These are phyloP conservation scores for Drosophila littoralis DNA, from an alignment of 1,140 invertebrate genomes.

Conservation along the genomic window DNA sequence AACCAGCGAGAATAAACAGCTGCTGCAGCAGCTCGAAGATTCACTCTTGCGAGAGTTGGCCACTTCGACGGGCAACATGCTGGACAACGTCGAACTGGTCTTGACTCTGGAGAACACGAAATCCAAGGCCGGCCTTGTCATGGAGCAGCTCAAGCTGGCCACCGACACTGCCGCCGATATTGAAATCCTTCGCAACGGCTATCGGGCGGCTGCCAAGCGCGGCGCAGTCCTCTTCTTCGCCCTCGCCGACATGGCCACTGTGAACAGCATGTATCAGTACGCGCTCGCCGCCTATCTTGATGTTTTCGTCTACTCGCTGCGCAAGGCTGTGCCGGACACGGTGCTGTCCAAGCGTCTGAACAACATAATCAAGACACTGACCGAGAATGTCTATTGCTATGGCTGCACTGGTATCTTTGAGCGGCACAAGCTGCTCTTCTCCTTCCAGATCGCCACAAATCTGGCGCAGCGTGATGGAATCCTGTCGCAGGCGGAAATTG, in stretches of 20 bases:
- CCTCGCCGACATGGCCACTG: constrained; percentile 92
- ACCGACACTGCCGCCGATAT: constrained; percentile 90
- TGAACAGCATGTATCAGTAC: constrained; percentile 97
- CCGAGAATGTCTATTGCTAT: constrained; percentile 94
- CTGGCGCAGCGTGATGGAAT: constrained; percentile 88
- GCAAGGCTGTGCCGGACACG: constrained; percentile 91
- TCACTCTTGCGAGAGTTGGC: constrained; percentile 92
- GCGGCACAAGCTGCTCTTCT: constrained; percentile 94
- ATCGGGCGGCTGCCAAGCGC: constrained; percentile 91
- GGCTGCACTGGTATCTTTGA: constrained; percentile 96
- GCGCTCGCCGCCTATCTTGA: constrained; percentile 92
- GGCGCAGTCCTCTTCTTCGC: constrained; percentile 96
- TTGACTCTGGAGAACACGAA: constrained; percentile 95
- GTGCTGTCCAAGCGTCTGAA: constrained; percentile 88
- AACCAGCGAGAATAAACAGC: constrained; percentile 92
- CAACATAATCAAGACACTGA: constrained; percentile 93
- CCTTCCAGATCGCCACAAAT: constrained; percentile 94
- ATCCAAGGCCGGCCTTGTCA: constrained; percentile 91
- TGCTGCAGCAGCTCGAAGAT: constrained; percentile 92
- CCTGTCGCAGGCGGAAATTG: constrained; percentile 90
- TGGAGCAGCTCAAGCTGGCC: constrained; percentile 90
- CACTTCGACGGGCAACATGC: constrained; percentile 94
- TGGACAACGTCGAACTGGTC: constrained; percentile 94
- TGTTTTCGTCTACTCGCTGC: constrained; percentile 92
- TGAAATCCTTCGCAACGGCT: constrained; percentile 92